phyloP scores from a whole-genome alignment of 2,888 invertebrate genomes.

The Protonemura montana region DNA sequence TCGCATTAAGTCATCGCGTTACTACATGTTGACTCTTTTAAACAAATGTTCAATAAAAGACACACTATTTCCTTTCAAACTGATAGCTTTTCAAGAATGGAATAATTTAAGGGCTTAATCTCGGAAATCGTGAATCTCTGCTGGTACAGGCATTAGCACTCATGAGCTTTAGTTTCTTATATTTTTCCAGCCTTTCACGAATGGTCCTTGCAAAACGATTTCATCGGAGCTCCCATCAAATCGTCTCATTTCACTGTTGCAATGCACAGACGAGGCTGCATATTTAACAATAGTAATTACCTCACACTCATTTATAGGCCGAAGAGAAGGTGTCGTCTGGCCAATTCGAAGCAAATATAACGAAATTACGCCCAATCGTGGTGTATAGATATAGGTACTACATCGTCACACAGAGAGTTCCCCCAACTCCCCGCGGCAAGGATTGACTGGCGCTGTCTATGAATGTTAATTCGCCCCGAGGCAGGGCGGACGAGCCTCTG shows the following conservation, averaged over 20 bases:
- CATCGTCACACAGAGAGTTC: not conserved
- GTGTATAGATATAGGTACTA: too few relatives aligned
- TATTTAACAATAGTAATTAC: not conserved
- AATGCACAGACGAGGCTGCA: not conserved
- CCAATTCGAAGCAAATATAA: conserved; percentile 3
- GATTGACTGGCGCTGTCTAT: not conserved
- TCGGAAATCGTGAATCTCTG: too few relatives aligned
- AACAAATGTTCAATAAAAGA: too few relatives aligned
- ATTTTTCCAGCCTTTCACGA: not conserved
- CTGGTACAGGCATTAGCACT: too few relatives aligned
- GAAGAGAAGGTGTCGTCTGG: not conserved
- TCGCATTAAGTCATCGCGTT: too few relatives aligned
- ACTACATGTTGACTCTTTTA: too few relatives aligned
- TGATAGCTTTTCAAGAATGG: too few relatives aligned
- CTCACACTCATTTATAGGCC: not conserved
- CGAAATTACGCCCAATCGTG: conserved; percentile 19
- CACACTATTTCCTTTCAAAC: too few relatives aligned
- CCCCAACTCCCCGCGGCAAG: not conserved
- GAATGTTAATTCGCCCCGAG: not conserved
- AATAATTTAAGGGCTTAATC: too few relatives aligned
- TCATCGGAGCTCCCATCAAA: not conserved
- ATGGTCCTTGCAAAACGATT: not conserved
- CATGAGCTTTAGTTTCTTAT: not conserved
- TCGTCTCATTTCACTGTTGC: not conserved
- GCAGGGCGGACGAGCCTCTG: not conserved